These are phyloP conservation scores for Erythrocercus mccallii DNA, from an alignment of 2,113 vertebrate species.

Conservation along the genomic window DNA sequence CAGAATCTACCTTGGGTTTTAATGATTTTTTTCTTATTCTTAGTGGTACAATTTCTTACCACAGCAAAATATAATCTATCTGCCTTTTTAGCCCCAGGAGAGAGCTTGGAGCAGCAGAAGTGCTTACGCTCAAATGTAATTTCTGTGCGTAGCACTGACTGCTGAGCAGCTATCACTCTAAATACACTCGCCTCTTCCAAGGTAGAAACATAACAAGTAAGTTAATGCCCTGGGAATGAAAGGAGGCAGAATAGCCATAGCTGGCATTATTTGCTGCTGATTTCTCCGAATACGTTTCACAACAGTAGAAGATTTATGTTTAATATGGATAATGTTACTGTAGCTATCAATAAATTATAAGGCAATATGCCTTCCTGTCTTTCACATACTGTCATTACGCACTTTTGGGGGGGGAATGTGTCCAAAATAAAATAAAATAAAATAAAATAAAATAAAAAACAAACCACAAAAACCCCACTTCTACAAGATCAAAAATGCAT, in stretches of 20 bases:
- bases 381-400: background rate
- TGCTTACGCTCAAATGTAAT: background rate
- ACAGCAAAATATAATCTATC: background rate
- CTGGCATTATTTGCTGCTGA: background rate
- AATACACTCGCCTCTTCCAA: background rate
- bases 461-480: background rate
- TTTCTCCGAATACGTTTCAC: background rate
- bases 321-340: background rate
- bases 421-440: no score
- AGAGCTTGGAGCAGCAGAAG: background rate
- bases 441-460: no score
- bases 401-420: background rate
- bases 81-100: background rate
- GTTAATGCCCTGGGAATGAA: background rate
- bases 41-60: background rate
- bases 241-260: background rate
- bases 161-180: background rate
- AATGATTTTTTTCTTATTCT: background rate
- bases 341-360: background rate
- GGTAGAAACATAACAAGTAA: background rate
- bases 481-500: background rate
- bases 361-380: background rate
- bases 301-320: background rate
- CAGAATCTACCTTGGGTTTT: background rate
- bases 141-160: background rate